Base-by-base conservation (phyloP, 2,888 invertebrate species). In the Xylophagus ater region DNA sequence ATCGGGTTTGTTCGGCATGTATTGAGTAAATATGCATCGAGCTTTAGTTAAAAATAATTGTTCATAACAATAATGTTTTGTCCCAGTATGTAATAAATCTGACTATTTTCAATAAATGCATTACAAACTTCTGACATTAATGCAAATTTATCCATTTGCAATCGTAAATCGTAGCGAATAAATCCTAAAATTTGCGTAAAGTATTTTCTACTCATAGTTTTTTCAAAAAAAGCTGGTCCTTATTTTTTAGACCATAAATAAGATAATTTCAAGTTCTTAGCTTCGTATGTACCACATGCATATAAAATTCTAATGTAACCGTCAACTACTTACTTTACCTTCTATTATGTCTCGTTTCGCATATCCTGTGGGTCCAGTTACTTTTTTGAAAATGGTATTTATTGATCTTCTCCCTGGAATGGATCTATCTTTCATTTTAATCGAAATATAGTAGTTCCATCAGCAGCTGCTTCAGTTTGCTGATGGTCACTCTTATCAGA, bases 1-100 rank as follows among this genome's bases (percentile, higher is more conserved):
- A 34, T 51, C 45, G 2, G 44, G 50, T 41, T 53, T 53, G 36
- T 47, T 51, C 25, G 35, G 20, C 45, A 47, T 49, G 51, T 51
- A 42, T 49, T 53, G n/a, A n/a, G n/a, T n/a, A n/a, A n/a, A n/a
- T n/a, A n/a, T n/a, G n/a, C n/a, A n/a, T n/a, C n/a, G n/a, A n/a
- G 37, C 49, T 47, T 19, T 39, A 49, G 34, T 26, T 34, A 21
- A n/a, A 17, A 39, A 14, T n/a, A 17, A 29, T 20, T 12, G 13
- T 34, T 34, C n/a, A 29, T 33, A 17, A 4, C 9, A 26, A 19
- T 30, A 8, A 37, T 2, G 23, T 31, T 2, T 37, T 17, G 13
- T 19, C 33, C 37, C 4, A 30, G 31, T 17, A 30, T 23, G 17
- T 23, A 23, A 23, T 21, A 25, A 25, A 25, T 35, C 26, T 25